These are phyloP conservation scores for Neodontobutis hainanensis DNA, from an alignment of 2,113 vertebrate species.

Conservation along the genomic window DNA sequence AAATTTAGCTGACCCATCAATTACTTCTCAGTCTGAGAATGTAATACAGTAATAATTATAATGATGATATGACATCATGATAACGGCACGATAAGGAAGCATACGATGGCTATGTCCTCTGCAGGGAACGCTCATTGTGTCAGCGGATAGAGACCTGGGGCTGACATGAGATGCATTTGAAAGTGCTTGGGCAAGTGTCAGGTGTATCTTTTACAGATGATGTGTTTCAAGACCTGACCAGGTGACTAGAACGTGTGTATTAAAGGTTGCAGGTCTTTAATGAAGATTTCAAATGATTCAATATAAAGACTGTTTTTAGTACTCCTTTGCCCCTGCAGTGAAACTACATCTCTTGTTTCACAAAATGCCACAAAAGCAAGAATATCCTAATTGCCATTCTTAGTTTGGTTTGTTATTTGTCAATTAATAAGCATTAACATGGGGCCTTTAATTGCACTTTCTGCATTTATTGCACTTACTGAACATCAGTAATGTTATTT, in stretches of 20 bases:
- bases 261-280: not conserved
- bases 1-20: constrained; percentile 73
- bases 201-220: not conserved
- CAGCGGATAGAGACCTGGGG: constrained; percentile 43
- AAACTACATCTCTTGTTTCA: too few species aligned
- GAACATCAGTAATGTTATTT: not conserved
- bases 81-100: constrained; percentile 71
- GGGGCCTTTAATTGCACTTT: too few species aligned
- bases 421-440: too few species aligned
- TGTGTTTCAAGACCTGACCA: constrained; percentile 2
- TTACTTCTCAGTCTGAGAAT: constrained; percentile 60
- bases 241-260: not conserved
- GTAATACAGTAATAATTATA: constrained; percentile 70
- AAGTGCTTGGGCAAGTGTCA: constrained; percentile 23
- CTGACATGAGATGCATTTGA: constrained; percentile 49
- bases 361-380: too few species aligned
- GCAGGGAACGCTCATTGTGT: constrained; percentile 49
- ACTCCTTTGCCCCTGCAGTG: not conserved
- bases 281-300: not conserved
- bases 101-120: constrained; percentile 53
- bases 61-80: constrained; percentile 70
- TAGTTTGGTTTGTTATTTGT: too few species aligned
- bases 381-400: too few species aligned
- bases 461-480: too few species aligned
- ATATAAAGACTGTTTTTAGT: not conserved